Evolutionary conservation across 2,888 invertebrate genomes (phyloP).

Genomic region (Meiosimyza platycephala): DNA sequence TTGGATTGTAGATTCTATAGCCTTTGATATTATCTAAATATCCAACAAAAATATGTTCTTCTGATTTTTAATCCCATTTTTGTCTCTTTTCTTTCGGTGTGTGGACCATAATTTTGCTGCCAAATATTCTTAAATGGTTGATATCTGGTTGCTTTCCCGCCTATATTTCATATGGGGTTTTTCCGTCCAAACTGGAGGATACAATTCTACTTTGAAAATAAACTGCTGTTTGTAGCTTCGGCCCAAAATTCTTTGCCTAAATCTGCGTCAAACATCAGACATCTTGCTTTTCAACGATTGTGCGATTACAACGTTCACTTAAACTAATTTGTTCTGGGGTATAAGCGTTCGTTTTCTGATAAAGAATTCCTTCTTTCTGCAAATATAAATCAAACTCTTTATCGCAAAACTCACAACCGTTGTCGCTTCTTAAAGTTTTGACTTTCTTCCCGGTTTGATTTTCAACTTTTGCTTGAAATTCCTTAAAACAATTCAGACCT

Average conservation of each 20-base stretch:
- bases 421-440: slow-evolving; percentile 44
- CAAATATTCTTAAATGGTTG: not conserved
- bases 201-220: not conserved
- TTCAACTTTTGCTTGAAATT: slow-evolving; percentile 51
- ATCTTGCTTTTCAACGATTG: slow-evolving; percentile 47
- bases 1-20: not conserved
- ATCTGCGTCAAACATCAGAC: slow-evolving; percentile 47
- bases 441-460: slow-evolving; percentile 41
- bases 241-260: slow-evolving; percentile 36
- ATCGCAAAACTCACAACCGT: slow-evolving; percentile 51
- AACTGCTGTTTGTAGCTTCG: not conserved
- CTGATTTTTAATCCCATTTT: slow-evolving; percentile 17
- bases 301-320: slow-evolving; percentile 51
- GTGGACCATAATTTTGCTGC: not conserved
- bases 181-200: not conserved
- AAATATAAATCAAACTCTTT: slow-evolving; percentile 54
- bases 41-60: not conserved
- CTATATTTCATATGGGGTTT: not conserved
- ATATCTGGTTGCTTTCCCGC: not conserved
- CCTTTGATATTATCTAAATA: not conserved
- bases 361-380: slow-evolving; percentile 39
- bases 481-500: slow-evolving; percentile 47
- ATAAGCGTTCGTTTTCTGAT: slow-evolving; percentile 34
- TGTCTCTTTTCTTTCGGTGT: slow-evolving; percentile 15
- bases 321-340: slow-evolving; percentile 36